Evolutionary conservation across 2,888 invertebrate species (phyloP).

Genomic region (Kryphioiulus occultus): DNA sequence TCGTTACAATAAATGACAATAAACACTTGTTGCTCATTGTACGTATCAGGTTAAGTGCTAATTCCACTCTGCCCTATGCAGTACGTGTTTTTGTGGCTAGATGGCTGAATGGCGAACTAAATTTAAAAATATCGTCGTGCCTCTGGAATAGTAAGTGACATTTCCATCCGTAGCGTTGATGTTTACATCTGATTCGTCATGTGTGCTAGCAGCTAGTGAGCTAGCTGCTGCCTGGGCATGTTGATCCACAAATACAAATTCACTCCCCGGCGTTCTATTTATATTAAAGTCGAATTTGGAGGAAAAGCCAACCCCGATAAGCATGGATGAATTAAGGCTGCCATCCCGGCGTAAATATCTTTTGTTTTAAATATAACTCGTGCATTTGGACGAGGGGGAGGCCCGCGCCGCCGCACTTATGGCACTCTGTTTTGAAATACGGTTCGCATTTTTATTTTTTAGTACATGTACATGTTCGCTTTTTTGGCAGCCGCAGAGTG

Average conservation of each 20-base stretch:
- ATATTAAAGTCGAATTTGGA: constrained; percentile 25
- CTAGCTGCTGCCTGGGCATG: background rate
- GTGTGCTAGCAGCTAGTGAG: background rate
- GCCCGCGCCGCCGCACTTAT: background rate
- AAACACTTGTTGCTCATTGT: no score
- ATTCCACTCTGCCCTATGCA: no score
- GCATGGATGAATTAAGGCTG: background rate
- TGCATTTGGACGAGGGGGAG: background rate
- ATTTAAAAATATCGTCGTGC: background rate
- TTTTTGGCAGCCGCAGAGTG: background rate
- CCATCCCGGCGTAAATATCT: background rate
- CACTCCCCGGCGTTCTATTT: background rate
- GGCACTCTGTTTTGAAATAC: background rate
- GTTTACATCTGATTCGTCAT: background rate
- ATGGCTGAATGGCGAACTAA: background rate
- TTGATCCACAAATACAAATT: background rate
- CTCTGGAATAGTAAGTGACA: background rate
- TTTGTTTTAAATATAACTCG: constrained; percentile 24
- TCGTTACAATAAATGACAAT: no score
- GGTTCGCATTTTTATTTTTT: background rate
- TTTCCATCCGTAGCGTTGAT: background rate
- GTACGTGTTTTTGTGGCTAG: no score
- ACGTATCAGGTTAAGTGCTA: no score
- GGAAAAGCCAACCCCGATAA: background rate
- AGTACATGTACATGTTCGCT: background rate